Base-by-base conservation (phyloP, 2,797 vertebrate species). In the Rhinatrema bivittatum region DNA sequence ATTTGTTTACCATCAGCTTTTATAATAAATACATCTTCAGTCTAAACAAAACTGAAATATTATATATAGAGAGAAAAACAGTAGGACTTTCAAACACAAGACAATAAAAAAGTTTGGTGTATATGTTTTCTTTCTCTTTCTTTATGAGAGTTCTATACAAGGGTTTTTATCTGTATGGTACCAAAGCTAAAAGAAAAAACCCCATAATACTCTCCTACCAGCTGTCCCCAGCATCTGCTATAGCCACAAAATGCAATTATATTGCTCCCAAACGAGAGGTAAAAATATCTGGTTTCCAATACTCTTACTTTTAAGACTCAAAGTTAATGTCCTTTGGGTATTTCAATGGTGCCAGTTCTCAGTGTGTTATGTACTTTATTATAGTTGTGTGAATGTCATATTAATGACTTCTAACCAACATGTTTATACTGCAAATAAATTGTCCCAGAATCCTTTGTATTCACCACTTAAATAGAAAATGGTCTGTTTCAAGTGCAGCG, bases 141-240 rank as follows among this genome's bases (percentile, higher is more conserved):
- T 46, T 58, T 48, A 62, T 51, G 50, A 42, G 38, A 40, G 41
- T 32, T 67, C 54, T 59, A 39, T 51, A 36, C 40, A 50, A 62
- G 20, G 55, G 53, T 59, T 39, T 78, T 70, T 62, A 46, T 57
- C 67, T 70, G 43, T 41, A 48, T 47, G 66, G 68, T 46, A 62
- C 70, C 50, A 54, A 67, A 53, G 43, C 70, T 67, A 59, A 55
- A 58, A 46, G 60, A 47, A 53, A 46, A 62, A 73, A 77, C n/a
- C n/a, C n/a, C n/a, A 79, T 69, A 65, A 42, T 45, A 27, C 68
- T 72, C 78, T 79, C 75, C 75, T 72, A 85, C 90, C 94, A 95
- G 91, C 88, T 94, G 91, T 88, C 81, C 82, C 85, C 82, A 79
- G 86, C 91, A 93, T 93, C 89, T 94, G 89, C 74, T 80, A 70